phyloP scores from a whole-genome alignment of 2,888 invertebrate genomes.

The Agonopterix subpropinquella region DNA sequence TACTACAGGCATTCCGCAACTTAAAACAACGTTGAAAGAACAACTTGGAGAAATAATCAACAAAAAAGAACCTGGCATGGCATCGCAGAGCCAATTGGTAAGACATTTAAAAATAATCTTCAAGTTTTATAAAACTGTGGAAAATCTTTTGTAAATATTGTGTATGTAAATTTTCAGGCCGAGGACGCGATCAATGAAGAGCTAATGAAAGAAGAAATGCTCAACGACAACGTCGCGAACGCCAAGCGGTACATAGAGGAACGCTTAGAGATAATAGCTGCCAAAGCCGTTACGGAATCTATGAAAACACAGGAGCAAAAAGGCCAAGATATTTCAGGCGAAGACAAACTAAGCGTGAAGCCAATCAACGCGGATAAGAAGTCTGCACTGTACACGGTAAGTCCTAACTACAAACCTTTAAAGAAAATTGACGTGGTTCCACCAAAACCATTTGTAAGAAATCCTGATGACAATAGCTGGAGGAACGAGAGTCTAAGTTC shows the following conservation, averaged over 20 bases:
- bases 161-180: conserved; percentile 34
- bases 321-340: conserved; percentile 5
- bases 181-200: conserved; percentile 57
- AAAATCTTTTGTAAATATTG: no score
- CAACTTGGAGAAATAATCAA: conserved; percentile 1
- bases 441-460: conserved; percentile 45
- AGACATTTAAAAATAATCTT: conserved; percentile 13
- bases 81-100: conserved; percentile 53
- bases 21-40: conserved; percentile 10
- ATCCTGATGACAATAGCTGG: conserved; percentile 69
- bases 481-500: conserved; percentile 67
- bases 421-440: conserved; percentile 60
- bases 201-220: conserved; percentile 41
- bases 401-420: conserved; percentile 54
- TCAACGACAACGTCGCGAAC: conserved; percentile 36
- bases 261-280: conserved; percentile 1
- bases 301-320: no score
- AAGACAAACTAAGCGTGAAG: conserved; percentile 40
- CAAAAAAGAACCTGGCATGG: conserved; percentile 14
- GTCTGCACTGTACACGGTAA: conserved; percentile 41
- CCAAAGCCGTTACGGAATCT: background rate
- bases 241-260: conserved; percentile 21
- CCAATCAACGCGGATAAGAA: conserved; percentile 40
- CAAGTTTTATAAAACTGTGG: no score
- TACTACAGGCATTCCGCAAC: conserved; percentile 3